These are phyloP conservation scores for Egretta garzetta DNA, from an alignment of 2,113 vertebrate species.

Conservation along the genomic window DNA sequence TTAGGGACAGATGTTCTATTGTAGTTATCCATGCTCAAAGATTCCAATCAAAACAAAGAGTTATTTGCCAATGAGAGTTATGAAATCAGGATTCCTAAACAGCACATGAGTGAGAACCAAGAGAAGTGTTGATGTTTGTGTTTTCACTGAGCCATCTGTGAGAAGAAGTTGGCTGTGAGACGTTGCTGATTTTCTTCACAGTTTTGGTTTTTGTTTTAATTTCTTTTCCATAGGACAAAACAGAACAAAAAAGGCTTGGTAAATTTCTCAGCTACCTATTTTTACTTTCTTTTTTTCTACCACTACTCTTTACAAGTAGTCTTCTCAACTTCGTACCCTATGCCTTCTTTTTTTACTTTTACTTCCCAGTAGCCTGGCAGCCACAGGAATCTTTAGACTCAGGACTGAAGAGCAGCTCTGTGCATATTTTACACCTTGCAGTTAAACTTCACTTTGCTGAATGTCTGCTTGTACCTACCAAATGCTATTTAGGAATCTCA, in stretches of 20 bases:
- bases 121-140: not conserved
- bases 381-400: not conserved
- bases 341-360: not conserved
- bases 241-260: not conserved
- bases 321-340: not conserved
- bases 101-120: not conserved
- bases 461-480: not conserved
- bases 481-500: not conserved
- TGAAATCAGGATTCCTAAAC: not conserved
- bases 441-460: not conserved
- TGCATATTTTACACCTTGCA: not conserved
- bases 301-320: not conserved
- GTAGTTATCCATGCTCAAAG: not conserved
- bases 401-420: not conserved
- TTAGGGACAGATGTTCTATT: not conserved
- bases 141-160: not conserved
- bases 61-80: not conserved
- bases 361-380: not conserved
- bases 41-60: not conserved
- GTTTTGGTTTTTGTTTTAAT: not conserved
- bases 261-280: not conserved
- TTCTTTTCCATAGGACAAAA: not conserved
- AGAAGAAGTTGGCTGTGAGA: not conserved
- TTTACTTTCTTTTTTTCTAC: not conserved
- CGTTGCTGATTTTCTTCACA: not conserved